These are phyloP conservation scores for Parnassius orleans DNA, from an alignment of 2,888 invertebrate genomes.

Conservation along the genomic window DNA sequence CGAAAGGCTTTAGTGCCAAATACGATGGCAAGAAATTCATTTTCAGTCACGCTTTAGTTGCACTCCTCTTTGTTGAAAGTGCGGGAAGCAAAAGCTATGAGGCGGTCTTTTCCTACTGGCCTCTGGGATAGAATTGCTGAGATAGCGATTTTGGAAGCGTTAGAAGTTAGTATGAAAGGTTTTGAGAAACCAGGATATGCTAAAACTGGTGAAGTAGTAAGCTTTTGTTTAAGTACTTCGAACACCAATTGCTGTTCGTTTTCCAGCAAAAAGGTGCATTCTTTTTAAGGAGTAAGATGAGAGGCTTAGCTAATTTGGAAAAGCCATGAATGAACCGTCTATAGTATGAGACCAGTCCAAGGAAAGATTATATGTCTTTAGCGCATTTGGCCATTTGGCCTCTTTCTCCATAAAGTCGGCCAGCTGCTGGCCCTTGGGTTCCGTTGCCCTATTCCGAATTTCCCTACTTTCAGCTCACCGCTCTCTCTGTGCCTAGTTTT, in stretches of 20 bases:
- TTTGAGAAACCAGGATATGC: background rate
- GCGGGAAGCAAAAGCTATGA: background rate
- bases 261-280: background rate
- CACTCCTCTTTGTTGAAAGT: background rate
- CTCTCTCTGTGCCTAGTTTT: no score
- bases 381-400: no score
- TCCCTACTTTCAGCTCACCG: no score
- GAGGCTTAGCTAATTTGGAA: background rate
- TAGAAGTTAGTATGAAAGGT: background rate
- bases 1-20: background rate
- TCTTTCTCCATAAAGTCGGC: no score
- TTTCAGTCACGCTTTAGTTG: background rate
- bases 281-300: background rate
- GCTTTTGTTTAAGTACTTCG: conserved; percentile 1
- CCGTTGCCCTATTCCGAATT: no score
- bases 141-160: background rate
- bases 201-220: background rate
- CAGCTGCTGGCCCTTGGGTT: no score
- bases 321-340: background rate
- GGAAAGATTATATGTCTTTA: conserved; percentile 26
- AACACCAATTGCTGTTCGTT: background rate
- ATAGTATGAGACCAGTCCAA: conserved; percentile 48
- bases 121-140: background rate
- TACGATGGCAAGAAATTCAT: background rate
- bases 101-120: background rate